These are phyloP conservation scores for Scomber japonicus DNA, from an alignment of 2,113 vertebrate genomes.

Conservation along the genomic window DNA sequence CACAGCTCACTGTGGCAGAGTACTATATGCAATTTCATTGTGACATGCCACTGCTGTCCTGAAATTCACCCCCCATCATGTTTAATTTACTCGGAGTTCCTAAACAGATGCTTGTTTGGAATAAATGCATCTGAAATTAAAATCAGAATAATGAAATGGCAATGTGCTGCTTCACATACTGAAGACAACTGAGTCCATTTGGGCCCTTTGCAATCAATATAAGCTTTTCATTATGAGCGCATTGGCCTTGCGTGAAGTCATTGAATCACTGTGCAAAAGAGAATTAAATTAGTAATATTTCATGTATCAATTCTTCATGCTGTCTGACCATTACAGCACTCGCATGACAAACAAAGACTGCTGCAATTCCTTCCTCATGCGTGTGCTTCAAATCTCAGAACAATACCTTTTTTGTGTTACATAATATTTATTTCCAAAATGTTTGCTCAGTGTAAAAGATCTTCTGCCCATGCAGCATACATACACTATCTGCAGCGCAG, in stretches of 20 bases:
- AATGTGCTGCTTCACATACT: constrained; percentile 60
- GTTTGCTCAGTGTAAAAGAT: constrained; percentile 44
- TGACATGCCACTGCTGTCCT: constrained; percentile 53
- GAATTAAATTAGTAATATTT: constrained; percentile 58
- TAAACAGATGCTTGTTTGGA: constrained; percentile 78
- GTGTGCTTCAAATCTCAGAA: constrained; percentile 21
- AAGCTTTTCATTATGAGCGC: constrained; percentile 48
- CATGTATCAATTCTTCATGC: constrained; percentile 27
- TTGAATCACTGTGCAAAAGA: constrained; percentile 32
- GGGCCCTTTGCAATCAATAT: constrained; percentile 62
- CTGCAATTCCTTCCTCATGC: constrained; percentile 31
- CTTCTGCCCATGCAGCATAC: constrained; percentile 25
- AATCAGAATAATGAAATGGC: constrained; percentile 68
- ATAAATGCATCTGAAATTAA: constrained; percentile 79
- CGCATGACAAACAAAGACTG: constrained; percentile 21
- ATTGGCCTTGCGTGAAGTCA: constrained; percentile 39
- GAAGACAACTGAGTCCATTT: constrained; percentile 59
- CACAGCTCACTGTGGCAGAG: constrained; percentile 64
- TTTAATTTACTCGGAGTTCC: constrained; percentile 79
- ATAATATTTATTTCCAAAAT: too few relatives aligned
- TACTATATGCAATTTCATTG: constrained; percentile 51
- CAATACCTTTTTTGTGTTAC: constrained; percentile 17
- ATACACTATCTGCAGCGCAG: constrained; percentile 36
- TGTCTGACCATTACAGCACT: constrained; percentile 15
- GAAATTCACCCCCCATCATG: constrained; percentile 75